Percentiles rank a stretch among this genome's conserved stretches.
phyloP scores from a whole-genome alignment of 1,140 invertebrate species.

The Phthorimaea operculella region DNA sequence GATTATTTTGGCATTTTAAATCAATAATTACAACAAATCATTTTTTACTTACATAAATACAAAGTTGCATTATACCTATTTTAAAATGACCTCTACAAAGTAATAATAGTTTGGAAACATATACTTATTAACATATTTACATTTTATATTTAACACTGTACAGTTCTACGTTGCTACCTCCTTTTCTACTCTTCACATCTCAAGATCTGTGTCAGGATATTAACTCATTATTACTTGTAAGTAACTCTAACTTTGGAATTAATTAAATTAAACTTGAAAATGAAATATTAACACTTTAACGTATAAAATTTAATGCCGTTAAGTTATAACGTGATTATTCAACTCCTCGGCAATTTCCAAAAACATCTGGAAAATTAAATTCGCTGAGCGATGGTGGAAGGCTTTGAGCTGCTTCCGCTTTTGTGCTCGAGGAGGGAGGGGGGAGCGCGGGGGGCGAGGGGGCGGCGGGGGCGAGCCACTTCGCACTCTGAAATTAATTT shows the following conservation, averaged over 20 bases:
- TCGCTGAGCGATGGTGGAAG: constrained; percentile 44
- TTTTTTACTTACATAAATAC: no score
- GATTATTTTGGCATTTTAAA: no score
- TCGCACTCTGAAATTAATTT: constrained; percentile 66
- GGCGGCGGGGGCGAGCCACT: constrained; percentile 34
- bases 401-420: constrained; percentile 56
- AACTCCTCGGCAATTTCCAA: constrained; percentile 61
- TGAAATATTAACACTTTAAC: constrained; percentile 70
- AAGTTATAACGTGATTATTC: constrained; percentile 68
- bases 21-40: no score
- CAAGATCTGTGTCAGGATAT: constrained; percentile 4
- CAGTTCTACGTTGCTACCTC: no score
- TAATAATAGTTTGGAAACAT: no score
- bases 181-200: background rate
- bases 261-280: constrained; percentile 70
- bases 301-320: constrained; percentile 69
- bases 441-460: constrained; percentile 17
- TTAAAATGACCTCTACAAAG: no score
- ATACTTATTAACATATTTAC: no score
- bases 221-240: background rate
- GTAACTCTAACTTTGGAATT: constrained; percentile 49
- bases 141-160: no score
- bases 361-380: constrained; percentile 66
- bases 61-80: no score
- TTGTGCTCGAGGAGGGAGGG: constrained; percentile 33